Percentiles rank a stretch among this genome's conserved stretches.
phyloP scores from a whole-genome alignment of 2,797 vertebrate species.

The Sebastes taczanowskii region DNA sequence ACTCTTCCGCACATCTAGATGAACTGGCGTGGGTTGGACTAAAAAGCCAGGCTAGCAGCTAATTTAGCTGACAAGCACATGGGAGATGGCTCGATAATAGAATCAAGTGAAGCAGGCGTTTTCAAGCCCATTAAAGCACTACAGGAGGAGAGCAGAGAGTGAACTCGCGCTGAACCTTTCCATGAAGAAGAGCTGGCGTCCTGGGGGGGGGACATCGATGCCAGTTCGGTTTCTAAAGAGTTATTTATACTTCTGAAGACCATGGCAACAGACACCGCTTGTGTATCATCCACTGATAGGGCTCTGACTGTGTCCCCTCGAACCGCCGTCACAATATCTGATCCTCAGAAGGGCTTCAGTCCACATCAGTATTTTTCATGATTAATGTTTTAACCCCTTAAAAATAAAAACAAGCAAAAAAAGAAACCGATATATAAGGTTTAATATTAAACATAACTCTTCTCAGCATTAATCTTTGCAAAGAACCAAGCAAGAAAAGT shows the following conservation, averaged over 20 bases:
- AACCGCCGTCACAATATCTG: conserved; percentile 18
- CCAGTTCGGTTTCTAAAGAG: conserved; percentile 48
- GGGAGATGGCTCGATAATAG: conserved; percentile 64
- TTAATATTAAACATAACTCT: not conserved
- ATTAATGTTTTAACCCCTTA: not conserved
- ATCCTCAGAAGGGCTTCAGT: conserved; percentile 8
- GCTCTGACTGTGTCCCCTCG: conserved; percentile 31
- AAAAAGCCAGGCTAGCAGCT: conserved; percentile 55
- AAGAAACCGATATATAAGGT: not conserved
- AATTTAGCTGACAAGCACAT: conserved; percentile 66
- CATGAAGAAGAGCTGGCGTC: conserved; percentile 46
- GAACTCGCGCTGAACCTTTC: conserved; percentile 73
- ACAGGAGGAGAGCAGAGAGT: conserved; percentile 62
- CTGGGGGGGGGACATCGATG: conserved; percentile 38
- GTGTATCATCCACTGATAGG: conserved; percentile 34
- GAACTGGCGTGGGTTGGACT: conserved; percentile 36
- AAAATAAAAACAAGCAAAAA: not conserved
- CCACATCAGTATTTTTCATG: not conserved
- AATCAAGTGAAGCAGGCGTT: conserved; percentile 54
- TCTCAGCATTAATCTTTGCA: not conserved
- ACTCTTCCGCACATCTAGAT: conserved; percentile 57
- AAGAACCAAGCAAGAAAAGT: not conserved
- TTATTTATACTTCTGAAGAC: conserved; percentile 76
- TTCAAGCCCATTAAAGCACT: conserved; percentile 76
- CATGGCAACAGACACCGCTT: conserved; percentile 59